Evolutionary conservation across 2,113 vertebrate genomes (phyloP).

Genomic region (Physeter macrocephalus): DNA sequence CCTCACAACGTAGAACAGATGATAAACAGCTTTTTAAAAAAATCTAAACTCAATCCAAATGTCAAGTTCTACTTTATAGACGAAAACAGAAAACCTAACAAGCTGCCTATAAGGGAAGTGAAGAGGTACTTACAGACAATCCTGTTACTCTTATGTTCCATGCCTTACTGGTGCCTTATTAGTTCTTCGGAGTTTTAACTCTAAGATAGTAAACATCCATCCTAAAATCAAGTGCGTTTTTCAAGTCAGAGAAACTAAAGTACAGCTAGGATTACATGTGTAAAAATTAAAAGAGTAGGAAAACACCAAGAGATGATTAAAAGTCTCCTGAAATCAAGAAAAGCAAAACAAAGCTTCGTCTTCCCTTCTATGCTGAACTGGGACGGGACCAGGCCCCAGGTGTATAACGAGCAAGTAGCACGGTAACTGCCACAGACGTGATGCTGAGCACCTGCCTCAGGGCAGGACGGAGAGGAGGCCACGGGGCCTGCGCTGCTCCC

Average conservation of each 20-base stretch:
- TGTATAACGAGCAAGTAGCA: too few species aligned
- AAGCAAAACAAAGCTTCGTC: neutral
- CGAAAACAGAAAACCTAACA: neutral
- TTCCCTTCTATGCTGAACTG: neutral
- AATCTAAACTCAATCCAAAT: neutral
- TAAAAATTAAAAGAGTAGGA: neutral
- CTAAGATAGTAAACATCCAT: neutral
- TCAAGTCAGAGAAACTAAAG: neutral
- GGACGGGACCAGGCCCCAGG: neutral
- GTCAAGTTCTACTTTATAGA: neutral
- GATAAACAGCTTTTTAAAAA: too few species aligned
- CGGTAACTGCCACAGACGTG: accelerated
- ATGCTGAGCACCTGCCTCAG: neutral
- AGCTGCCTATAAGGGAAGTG: neutral
- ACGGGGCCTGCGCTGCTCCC: accelerated
- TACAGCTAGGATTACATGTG: neutral
- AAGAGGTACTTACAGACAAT: neutral
- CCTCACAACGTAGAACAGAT: neutral
- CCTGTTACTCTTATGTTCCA: neutral
- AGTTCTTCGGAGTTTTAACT: neutral
- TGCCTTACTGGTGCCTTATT: neutral
- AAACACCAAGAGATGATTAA: neutral
- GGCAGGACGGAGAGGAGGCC: neutral
- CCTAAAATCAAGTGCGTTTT: neutral
- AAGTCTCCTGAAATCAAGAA: neutral